These are phyloP conservation scores for Bimastos eiseni DNA, from an alignment of 2,888 invertebrate species.

Conservation along the genomic window DNA sequence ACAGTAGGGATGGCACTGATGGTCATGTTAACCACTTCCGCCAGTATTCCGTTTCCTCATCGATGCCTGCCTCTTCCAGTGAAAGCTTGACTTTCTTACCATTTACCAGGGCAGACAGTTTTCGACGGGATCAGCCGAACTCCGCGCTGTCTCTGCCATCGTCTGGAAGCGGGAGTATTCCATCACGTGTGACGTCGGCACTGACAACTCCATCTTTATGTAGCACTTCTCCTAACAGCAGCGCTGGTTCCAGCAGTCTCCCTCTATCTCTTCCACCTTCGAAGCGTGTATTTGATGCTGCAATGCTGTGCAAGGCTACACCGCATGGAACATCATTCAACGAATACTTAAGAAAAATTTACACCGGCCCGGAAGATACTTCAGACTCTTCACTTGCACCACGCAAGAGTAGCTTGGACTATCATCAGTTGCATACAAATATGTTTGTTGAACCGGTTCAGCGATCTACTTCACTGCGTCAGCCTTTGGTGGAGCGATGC, in stretches of 20 bases:
- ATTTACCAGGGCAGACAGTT: not conserved
- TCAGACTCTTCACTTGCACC: not conserved
- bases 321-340: not conserved
- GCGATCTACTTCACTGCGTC: slow-evolving; percentile 17
- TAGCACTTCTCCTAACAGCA: slow-evolving; percentile 14
- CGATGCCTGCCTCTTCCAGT: not conserved
- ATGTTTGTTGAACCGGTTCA: slow-evolving; percentile 7
- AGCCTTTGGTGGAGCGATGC: not conserved
- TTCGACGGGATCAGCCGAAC: not conserved
- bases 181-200: not conserved
- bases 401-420: slow-evolving; percentile 9
- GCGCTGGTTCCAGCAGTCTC: not conserved
- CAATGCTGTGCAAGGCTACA: not conserved
- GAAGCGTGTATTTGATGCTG: not conserved
- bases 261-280: slow-evolving; percentile 8
- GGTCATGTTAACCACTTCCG: not conserved
- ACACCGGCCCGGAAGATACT: not conserved
- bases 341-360: not conserved
- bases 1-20: not conserved
- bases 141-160: not conserved
- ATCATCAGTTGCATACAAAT: not conserved
- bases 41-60: not conserved
- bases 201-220: slow-evolving; percentile 2
- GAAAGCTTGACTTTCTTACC: slow-evolving; percentile 13
- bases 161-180: not conserved